Evolutionary conservation across 2,797 vertebrate genomes (phyloP).

Genomic region (Betta splendens): DNA sequence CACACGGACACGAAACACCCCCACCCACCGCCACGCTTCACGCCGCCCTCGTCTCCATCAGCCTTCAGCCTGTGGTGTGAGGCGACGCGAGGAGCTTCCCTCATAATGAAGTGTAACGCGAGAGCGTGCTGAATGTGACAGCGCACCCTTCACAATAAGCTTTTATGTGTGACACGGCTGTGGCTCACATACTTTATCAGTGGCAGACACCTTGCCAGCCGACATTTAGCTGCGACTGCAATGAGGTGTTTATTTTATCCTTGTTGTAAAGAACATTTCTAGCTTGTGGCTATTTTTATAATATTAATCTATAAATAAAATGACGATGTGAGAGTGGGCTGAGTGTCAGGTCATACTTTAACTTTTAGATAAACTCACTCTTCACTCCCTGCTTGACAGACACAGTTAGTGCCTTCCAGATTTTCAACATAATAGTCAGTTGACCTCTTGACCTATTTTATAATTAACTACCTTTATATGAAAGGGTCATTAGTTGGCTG

Average conservation of each 20-base stretch:
- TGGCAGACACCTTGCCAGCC: background rate
- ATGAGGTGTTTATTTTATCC: no score
- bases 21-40: conserved; percentile 10
- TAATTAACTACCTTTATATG: conserved; percentile 33
- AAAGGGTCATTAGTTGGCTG: conserved; percentile 28
- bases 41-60: background rate
- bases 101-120: conserved; percentile 21
- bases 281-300: no score
- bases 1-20: conserved; percentile 29
- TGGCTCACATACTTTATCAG: conserved; percentile 23
- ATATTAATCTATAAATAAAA: no score
- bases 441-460: conserved; percentile 43
- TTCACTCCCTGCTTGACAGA: no score
- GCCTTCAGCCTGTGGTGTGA: conserved; percentile 19
- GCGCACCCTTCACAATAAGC: conserved; percentile 34
- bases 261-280: no score
- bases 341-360: no score
- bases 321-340: no score
- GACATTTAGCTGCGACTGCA: conserved; percentile 11
- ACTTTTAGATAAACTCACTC: no score
- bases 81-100: conserved; percentile 30
- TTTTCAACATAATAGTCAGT: conserved; percentile 26
- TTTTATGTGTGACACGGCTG: conserved; percentile 11
- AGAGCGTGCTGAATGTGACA: conserved; percentile 4
- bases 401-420: conserved; percentile 15